Conservation (phyloP, 2,113 vertebrate species). For the Thamnophis sirtalis region DNA sequence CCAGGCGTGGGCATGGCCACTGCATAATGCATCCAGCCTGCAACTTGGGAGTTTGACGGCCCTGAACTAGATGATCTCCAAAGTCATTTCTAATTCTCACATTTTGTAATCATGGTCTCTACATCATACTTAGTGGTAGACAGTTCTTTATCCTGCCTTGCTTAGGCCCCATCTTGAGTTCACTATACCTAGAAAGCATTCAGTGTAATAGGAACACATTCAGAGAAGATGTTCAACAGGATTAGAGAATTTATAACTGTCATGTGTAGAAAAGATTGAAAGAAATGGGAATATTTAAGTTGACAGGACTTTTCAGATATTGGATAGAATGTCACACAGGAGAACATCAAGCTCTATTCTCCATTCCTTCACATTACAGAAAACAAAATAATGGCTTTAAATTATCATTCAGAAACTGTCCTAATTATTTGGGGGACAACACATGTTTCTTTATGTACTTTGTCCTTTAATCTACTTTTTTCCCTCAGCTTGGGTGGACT, state of each 20-base stretch:
- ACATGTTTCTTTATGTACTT: not conserved
- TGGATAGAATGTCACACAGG: not conserved
- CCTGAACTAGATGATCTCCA: not conserved
- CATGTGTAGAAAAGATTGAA: not conserved
- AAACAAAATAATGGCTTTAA: not conserved
- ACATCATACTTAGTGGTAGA: not conserved
- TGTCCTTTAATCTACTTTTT: not conserved
- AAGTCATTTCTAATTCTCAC: not conserved
- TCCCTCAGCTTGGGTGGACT: not conserved
- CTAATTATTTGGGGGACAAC: not conserved
- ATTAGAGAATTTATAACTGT: not conserved
- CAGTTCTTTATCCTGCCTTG: not conserved
- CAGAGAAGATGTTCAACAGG: not conserved
- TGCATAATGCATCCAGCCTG: no score
- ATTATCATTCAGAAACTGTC: not conserved
- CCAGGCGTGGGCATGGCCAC: no score
- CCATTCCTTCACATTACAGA: not conserved
- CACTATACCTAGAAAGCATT: not conserved
- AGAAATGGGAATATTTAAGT: not conserved
- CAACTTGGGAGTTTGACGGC: no score
- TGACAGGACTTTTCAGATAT: not conserved
- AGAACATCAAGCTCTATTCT: not conserved
- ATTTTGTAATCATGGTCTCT: not conserved
- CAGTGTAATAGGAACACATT: not conserved
- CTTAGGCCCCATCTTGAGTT: not conserved